A percentile compares a stretch with the other conserved stretches of the same genome.
phyloP scores from a whole-genome alignment of 92 coral and sea anemone genomes.

The Micromussa lordhowensis region DNA sequence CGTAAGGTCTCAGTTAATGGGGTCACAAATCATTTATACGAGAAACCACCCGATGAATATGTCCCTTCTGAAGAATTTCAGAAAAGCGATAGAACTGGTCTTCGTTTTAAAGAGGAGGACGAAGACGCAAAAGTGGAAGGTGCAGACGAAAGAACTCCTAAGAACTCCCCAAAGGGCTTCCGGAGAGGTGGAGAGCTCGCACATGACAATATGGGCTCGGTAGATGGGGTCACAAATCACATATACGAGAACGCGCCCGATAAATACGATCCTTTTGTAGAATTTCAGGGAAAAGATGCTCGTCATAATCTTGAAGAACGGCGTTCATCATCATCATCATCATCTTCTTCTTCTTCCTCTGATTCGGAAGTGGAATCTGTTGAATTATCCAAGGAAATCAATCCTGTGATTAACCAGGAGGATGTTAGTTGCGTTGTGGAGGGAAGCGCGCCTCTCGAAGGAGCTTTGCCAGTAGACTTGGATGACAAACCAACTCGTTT shows the following conservation, averaged over 20 bases:
- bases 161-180: background rate
- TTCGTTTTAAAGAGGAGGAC: background rate
- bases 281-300: background rate
- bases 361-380: background rate
- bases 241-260: background rate
- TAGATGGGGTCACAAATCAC: background rate
- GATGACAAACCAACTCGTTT: background rate
- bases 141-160: background rate
- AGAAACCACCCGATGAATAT: background rate
- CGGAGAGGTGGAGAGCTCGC: background rate
- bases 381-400: background rate
- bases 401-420: background rate
- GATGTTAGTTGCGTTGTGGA: background rate
- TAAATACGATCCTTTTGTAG: background rate
- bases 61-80: background rate
- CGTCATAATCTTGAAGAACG: background rate
- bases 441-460: background rate
- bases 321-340: background rate
- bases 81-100: background rate
- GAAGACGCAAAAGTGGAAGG: background rate
- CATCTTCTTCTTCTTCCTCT: slow-evolving; percentile 6
- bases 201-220: background rate
- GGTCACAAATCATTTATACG: background rate
- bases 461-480: slow-evolving; percentile 2
- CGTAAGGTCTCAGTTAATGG: background rate